A percentile compares a stretch with the other conserved stretches of the same genome.
phyloP scores from a whole-genome alignment of 2,113 vertebrate genomes.

The Prochilodus magdalenae region DNA sequence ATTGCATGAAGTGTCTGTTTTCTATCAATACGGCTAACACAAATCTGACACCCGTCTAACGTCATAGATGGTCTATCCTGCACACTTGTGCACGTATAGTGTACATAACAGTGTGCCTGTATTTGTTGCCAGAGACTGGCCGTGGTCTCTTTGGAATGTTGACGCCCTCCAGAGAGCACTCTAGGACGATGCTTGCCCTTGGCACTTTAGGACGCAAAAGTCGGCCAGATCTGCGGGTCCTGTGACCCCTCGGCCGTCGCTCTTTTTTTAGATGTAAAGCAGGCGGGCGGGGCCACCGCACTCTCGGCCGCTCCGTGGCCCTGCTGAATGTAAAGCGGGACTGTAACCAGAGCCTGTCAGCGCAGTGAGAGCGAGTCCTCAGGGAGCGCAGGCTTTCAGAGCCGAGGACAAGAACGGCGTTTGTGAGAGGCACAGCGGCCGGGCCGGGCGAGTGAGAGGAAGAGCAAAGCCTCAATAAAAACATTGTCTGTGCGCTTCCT shows the following conservation, averaged over 20 bases:
- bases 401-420: slow-evolving; percentile 76
- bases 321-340: slow-evolving; percentile 62
- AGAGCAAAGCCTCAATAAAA: slow-evolving; percentile 83
- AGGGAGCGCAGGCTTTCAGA: slow-evolving; percentile 74
- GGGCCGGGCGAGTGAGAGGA: slow-evolving; percentile 77
- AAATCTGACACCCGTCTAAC: neutral
- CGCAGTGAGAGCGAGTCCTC: slow-evolving; percentile 63
- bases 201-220: slow-evolving; percentile 37
- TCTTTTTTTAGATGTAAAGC: slow-evolving; percentile 78
- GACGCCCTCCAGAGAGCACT: slow-evolving; percentile 49
- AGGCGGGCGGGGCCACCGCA: slow-evolving; percentile 2
- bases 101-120: slow-evolving; percentile 7
- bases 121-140: slow-evolving; percentile 36
- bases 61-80: neutral
- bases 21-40: neutral
- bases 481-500: slow-evolving; percentile 79
- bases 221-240: slow-evolving; percentile 31
- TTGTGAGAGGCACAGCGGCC: slow-evolving; percentile 72
- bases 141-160: slow-evolving; percentile 38
- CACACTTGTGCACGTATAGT: neutral
- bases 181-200: slow-evolving; percentile 44
- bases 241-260: slow-evolving; percentile 56
- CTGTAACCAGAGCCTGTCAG: slow-evolving; percentile 73
- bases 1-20: neutral
- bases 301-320: slow-evolving; percentile 43